Percentiles rank a stretch among this genome's conserved stretches.
Conservation (phyloP, 92 coral and sea anemone genomes). For the Umimayanthus kanabou region DNA sequence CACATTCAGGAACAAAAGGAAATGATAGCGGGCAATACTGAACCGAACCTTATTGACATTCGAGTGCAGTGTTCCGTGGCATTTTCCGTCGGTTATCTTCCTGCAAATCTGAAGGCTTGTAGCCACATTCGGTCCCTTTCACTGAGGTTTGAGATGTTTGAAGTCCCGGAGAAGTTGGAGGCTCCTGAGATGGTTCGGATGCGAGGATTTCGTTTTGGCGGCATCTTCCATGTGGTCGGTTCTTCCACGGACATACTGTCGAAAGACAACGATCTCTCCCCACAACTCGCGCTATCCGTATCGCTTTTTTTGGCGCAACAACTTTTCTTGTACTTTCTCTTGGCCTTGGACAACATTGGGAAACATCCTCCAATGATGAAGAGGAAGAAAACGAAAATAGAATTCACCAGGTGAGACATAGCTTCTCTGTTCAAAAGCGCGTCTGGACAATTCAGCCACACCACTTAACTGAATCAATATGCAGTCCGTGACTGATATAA, state of each 20-base stretch:
- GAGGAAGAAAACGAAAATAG: conserved; percentile 54
- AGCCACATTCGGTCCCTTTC: conserved; percentile 81
- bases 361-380: conserved; percentile 76
- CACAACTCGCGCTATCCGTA: conserved; percentile 45
- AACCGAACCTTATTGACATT: conserved; percentile 9
- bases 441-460: not conserved
- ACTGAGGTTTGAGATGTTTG: conserved; percentile 76
- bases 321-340: conserved; percentile 61
- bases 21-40: not conserved
- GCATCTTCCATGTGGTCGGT: conserved; percentile 81
- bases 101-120: conserved; percentile 80
- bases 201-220: conserved; percentile 81
- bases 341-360: conserved; percentile 58
- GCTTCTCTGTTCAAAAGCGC: not conserved
- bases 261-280: conserved; percentile 65
- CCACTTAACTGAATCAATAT: conserved; percentile 18
- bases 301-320: conserved; percentile 49
- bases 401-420: conserved; percentile 29
- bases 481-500: not conserved
- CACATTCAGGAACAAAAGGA: conserved; percentile 8
- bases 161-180: conserved; percentile 83
- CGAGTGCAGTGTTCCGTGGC: conserved; percentile 29
- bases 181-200: conserved; percentile 82
- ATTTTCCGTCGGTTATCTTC: conserved; percentile 54
- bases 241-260: conserved; percentile 85